phyloP scores from a whole-genome alignment of 2,888 invertebrate genomes.

The Zootermopsis nevadensis region DNA sequence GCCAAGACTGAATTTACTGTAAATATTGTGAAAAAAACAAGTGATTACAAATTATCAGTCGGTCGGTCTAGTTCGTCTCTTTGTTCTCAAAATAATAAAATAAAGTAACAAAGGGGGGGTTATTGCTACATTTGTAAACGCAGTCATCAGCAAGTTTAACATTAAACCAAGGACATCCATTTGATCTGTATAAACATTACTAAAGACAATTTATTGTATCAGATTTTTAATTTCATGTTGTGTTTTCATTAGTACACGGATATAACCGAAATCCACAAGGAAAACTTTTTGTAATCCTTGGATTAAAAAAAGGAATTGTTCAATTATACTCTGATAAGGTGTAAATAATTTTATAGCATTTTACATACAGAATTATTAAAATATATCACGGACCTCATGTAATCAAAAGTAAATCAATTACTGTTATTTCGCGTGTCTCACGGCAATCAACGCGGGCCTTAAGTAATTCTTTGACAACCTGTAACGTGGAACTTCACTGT shows the following conservation, averaged over 20 bases:
- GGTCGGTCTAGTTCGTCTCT: not conserved
- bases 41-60: not conserved
- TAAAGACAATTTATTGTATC: no score
- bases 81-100: not conserved
- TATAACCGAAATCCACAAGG: no score
- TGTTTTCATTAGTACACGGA: no score
- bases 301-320: not conserved
- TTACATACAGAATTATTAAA: not conserved
- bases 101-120: not conserved
- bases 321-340: not conserved
- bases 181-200: not conserved
- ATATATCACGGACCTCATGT: not conserved
- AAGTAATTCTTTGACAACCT: not conserved
- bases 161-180: not conserved
- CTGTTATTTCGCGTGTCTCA: not conserved
- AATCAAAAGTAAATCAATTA: not conserved
- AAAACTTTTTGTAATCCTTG: not conserved
- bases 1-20: not conserved
- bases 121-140: not conserved
- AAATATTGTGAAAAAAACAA: not conserved
- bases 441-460: no score
- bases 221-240: no score
- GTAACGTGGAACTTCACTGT: not conserved
- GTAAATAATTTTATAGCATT: not conserved
- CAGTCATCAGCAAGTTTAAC: not conserved